phyloP scores from a whole-genome alignment of 2,888 invertebrate species.

The Balanococcus diminutus region DNA sequence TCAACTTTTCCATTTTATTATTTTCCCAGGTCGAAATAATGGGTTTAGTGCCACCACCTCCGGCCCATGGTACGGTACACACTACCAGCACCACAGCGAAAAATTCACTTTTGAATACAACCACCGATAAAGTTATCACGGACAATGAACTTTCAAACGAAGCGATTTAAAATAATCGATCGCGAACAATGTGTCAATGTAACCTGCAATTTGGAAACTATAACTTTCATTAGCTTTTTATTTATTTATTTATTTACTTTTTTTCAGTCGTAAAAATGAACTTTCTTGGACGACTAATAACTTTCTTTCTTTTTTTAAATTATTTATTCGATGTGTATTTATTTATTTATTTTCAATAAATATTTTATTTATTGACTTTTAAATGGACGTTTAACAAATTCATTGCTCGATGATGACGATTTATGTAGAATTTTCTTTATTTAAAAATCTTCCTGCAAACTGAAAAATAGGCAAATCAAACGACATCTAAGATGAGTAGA shows the following conservation, averaged over 20 bases:
- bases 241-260: neutral
- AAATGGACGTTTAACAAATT: neutral
- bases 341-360: neutral
- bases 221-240: slow-evolving; percentile 41
- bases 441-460: neutral
- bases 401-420: neutral
- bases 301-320: neutral
- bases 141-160: slow-evolving; percentile 51
- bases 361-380: slow-evolving; percentile 11
- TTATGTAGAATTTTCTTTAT: neutral
- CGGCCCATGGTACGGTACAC: neutral
- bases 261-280: neutral
- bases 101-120: slow-evolving; percentile 18
- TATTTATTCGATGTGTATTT: slow-evolving; percentile 2
- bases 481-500: neutral
- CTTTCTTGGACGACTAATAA: neutral
- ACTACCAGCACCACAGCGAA: slow-evolving; percentile 27
- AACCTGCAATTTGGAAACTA: slow-evolving; percentile 10
- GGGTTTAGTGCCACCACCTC: slow-evolving; percentile 49
- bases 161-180: slow-evolving; percentile 3
- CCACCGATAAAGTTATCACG: slow-evolving; percentile 22
- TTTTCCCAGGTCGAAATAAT: slow-evolving; percentile 49
- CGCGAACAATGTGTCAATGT: neutral
- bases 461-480: neutral
- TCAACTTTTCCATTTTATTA: neutral